Conservation (phyloP, 1,140 invertebrate genomes). For the Pantala flavescens region DNA sequence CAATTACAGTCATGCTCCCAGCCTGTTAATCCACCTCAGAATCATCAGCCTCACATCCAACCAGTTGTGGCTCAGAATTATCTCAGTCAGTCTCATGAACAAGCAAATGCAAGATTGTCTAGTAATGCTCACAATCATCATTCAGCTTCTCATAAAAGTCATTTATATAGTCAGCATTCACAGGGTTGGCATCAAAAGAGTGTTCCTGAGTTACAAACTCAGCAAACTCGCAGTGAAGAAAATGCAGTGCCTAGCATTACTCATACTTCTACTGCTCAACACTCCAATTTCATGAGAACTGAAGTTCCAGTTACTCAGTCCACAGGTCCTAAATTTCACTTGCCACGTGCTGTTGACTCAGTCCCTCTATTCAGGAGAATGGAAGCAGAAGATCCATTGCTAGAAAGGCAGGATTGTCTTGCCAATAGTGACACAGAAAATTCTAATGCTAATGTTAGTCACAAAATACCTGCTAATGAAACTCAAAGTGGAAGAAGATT, state of each 20-base stretch:
- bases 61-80: not conserved
- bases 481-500: not conserved
- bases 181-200: not conserved
- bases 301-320: conserved; percentile 29
- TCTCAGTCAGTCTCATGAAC: not conserved
- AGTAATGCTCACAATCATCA: no score
- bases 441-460: not conserved
- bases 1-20: not conserved
- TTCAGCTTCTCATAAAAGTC: not conserved
- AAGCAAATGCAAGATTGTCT: not conserved
- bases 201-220: not conserved
- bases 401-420: conserved; percentile 25
- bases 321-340: conserved; percentile 42
- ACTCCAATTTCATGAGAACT: not conserved
- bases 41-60: not conserved
- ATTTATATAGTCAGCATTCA: not conserved
- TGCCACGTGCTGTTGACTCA: conserved; percentile 54
- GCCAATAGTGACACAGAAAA: not conserved
- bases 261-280: not conserved
- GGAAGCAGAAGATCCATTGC: conserved; percentile 25
- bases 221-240: not conserved
- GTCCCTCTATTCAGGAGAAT: conserved; percentile 25
- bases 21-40: not conserved
- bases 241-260: not conserved
- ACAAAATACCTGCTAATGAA: not conserved